Evolutionary conservation across 2,888 invertebrate species (phyloP).

Genomic region (Lysandra coridon): DNA sequence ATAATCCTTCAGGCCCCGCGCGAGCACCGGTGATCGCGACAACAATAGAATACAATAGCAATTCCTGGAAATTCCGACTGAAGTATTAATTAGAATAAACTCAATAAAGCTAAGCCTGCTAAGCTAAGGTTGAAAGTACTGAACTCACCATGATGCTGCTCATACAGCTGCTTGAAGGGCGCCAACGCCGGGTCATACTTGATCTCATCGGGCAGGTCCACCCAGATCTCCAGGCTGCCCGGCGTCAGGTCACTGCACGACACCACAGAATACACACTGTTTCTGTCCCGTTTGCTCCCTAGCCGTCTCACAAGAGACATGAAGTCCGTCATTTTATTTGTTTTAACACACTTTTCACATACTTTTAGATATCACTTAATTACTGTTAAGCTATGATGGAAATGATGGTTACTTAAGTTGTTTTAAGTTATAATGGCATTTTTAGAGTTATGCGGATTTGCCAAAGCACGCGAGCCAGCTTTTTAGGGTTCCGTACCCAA

Average conservation of each 20-base stretch:
- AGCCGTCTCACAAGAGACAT: slow-evolving; percentile 46
- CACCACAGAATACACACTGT: slow-evolving; percentile 69
- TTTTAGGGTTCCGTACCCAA: too few species aligned
- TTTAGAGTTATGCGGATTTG: too few species aligned
- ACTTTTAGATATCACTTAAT: background rate
- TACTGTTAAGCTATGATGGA: background rate
- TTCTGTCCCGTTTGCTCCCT: slow-evolving; percentile 45
- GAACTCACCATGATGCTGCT: slow-evolving; percentile 69
- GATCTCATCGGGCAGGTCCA: slow-evolving; percentile 83
- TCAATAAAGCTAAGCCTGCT: background rate
- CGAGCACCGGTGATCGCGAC: too few species aligned
- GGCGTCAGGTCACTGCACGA: slow-evolving; percentile 81
- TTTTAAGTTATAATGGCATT: too few species aligned
- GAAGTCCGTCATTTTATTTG: slow-evolving; percentile 51
- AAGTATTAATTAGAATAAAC: too few species aligned
- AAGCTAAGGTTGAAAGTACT: background rate
- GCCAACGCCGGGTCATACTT: slow-evolving; percentile 84
- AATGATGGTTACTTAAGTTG: too few species aligned
- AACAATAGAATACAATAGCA: too few species aligned
- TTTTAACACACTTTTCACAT: slow-evolving; percentile 5
- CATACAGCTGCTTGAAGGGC: slow-evolving; percentile 80
- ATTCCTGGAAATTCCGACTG: too few species aligned
- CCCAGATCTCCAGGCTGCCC: slow-evolving; percentile 83
- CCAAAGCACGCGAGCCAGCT: too few species aligned
- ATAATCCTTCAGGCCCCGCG: too few species aligned